These are phyloP conservation scores for Suncus etruscus DNA, from an alignment of 2,113 vertebrate genomes.

Conservation along the genomic window DNA sequence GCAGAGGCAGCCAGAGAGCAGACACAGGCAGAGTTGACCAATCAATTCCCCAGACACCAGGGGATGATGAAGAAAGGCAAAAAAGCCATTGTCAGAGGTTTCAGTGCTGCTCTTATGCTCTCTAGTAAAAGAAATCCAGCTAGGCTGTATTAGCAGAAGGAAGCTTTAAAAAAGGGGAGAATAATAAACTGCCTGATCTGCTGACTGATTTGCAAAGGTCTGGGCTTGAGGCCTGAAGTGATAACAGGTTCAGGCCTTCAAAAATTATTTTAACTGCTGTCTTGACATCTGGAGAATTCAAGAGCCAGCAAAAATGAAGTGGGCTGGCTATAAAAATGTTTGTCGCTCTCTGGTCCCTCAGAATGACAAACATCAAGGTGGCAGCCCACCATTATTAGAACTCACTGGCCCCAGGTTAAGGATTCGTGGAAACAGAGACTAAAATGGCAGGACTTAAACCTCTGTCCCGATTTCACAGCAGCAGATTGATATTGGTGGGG, in stretches of 20 bases:
- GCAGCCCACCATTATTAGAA: neutral
- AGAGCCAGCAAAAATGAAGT: slow-evolving; percentile 15
- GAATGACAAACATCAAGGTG: slow-evolving; percentile 36
- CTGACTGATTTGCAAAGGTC: slow-evolving; percentile 51
- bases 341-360: slow-evolving; percentile 27
- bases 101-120: neutral
- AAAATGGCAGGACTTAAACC: neutral
- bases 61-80: neutral
- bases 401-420: slow-evolving; percentile 49
- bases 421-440: slow-evolving; percentile 49
- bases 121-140: slow-evolving; percentile 11
- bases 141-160: slow-evolving; percentile 20
- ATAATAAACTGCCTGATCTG: slow-evolving; percentile 5
- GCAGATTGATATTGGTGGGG: slow-evolving; percentile 42
- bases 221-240: slow-evolving; percentile 4
- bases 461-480: slow-evolving; percentile 50
- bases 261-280: slow-evolving; percentile 61
- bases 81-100: slow-evolving; percentile 10
- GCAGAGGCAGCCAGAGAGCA: neutral
- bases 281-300: slow-evolving; percentile 61
- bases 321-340: slow-evolving; percentile 49
- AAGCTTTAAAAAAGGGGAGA: slow-evolving; percentile 17
- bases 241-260: slow-evolving; percentile 61
- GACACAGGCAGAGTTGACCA: neutral
- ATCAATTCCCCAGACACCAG: neutral